A percentile compares a stretch with the other conserved stretches of the same genome.
Conservation (phyloP, 1,140 invertebrate genomes). For the Stegodyphus dumicola region DNA sequence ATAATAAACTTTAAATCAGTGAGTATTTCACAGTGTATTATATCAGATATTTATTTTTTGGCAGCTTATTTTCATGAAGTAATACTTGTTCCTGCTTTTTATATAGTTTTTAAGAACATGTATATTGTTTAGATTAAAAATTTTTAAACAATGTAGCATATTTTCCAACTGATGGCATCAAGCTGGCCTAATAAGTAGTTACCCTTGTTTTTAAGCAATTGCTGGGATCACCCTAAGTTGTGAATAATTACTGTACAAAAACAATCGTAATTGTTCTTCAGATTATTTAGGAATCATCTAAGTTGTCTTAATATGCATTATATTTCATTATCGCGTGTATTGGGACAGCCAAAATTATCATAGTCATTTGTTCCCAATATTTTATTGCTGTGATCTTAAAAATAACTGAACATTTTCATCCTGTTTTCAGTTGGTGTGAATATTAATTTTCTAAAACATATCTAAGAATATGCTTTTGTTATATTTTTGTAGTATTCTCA, state of each 20-base stretch:
- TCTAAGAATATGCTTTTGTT: conserved; percentile 17
- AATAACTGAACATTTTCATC: conserved; percentile 33
- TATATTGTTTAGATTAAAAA: conserved; percentile 25
- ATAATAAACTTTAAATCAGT: conserved; percentile 29
- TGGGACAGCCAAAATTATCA: conserved; percentile 60
- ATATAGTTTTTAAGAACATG: conserved; percentile 32
- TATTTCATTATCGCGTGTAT: conserved; percentile 32
- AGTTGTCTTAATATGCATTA: conserved; percentile 42
- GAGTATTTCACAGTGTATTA: neutral
- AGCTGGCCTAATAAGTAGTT: conserved; percentile 13
- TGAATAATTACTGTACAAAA: conserved; percentile 59
- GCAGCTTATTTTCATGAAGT: conserved; percentile 42
- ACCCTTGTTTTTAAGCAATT: conserved; percentile 58
- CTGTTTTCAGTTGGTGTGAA: conserved; percentile 57
- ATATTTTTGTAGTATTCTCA: conserved; percentile 43
- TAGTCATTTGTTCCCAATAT: conserved; percentile 61
- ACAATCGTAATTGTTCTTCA: conserved; percentile 35
- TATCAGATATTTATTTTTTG: conserved; percentile 35
- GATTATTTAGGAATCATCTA: conserved; percentile 41
- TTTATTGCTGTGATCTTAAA: conserved; percentile 53
- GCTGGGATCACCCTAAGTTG: conserved; percentile 51
- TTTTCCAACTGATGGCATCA: neutral
- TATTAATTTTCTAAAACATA: conserved; percentile 44
- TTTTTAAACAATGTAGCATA: neutral
- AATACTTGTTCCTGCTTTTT: conserved; percentile 26